These are phyloP conservation scores for Heliconius ethilla DNA, from an alignment of 2,888 invertebrate species.

Conservation along the genomic window DNA sequence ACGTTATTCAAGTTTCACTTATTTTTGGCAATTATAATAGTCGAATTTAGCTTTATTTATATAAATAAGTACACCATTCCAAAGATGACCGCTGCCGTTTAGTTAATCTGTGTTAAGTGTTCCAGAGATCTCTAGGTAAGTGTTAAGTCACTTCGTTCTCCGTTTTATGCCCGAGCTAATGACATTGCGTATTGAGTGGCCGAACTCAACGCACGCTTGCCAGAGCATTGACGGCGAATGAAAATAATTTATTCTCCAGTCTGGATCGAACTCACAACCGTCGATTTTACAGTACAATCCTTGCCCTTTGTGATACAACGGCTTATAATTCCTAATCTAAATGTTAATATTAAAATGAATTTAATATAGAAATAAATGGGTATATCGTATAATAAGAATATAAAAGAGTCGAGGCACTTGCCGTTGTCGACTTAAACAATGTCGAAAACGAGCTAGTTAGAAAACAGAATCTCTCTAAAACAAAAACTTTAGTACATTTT, in stretches of 20 bases:
- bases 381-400: slow-evolving; percentile 6
- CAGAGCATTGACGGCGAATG: no score
- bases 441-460: slow-evolving; percentile 34
- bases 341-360: neutral
- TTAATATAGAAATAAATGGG: neutral
- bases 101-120: slow-evolving; percentile 13
- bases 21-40: slow-evolving; percentile 74
- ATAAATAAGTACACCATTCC: slow-evolving; percentile 59
- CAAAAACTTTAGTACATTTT: slow-evolving; percentile 44
- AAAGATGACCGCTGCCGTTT: slow-evolving; percentile 49
- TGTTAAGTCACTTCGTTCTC: neutral
- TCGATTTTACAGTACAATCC: neutral
- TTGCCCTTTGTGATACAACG: neutral
- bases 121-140: no score
- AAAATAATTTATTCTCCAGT: neutral
- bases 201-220: neutral
- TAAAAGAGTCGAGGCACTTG: slow-evolving; percentile 11
- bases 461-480: slow-evolving; percentile 25
- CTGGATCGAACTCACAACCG: neutral
- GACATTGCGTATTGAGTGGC: neutral
- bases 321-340: neutral
- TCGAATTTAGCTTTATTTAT: slow-evolving; percentile 60
- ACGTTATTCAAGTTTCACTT: slow-evolving; percentile 80
- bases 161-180: no score
- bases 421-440: slow-evolving; percentile 14